Conservation (phyloP, 2,113 vertebrate genomes). For the Carollia perspicillata region DNA sequence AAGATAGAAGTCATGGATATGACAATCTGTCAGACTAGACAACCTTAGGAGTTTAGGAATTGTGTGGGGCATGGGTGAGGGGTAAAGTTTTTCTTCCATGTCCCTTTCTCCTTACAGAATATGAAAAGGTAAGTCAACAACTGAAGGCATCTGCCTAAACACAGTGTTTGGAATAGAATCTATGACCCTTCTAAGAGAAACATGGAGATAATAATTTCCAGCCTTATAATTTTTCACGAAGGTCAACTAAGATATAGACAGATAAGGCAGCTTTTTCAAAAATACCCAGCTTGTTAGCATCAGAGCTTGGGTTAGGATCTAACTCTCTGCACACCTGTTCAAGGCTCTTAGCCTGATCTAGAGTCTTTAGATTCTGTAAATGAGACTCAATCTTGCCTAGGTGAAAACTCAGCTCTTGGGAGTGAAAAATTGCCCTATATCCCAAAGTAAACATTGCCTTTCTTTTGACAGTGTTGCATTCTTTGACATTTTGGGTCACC, state of each 20-base stretch:
- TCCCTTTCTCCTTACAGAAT: background rate
- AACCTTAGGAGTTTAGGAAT: background rate
- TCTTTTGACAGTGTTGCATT: background rate
- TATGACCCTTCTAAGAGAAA: background rate
- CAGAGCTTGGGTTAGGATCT: background rate
- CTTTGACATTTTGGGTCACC: background rate
- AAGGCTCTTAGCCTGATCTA: background rate
- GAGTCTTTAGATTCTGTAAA: background rate
- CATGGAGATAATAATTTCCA: background rate
- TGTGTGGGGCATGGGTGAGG: background rate
- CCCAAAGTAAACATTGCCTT: background rate
- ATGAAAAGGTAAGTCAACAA: background rate
- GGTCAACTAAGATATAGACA: background rate
- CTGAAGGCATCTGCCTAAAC: background rate
- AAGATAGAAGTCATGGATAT: background rate
- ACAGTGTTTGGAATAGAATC: background rate
- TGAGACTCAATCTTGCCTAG: background rate
- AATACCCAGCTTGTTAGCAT: background rate
- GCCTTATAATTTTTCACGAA: background rate
- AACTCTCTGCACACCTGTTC: fast-evolving
- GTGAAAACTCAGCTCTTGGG: background rate
- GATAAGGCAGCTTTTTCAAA: background rate
- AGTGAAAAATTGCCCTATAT: background rate
- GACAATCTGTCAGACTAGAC: background rate
- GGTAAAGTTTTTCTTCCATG: background rate